phyloP scores from a whole-genome alignment of 2,888 invertebrate species.

The Aspidiotus rigidus region DNA sequence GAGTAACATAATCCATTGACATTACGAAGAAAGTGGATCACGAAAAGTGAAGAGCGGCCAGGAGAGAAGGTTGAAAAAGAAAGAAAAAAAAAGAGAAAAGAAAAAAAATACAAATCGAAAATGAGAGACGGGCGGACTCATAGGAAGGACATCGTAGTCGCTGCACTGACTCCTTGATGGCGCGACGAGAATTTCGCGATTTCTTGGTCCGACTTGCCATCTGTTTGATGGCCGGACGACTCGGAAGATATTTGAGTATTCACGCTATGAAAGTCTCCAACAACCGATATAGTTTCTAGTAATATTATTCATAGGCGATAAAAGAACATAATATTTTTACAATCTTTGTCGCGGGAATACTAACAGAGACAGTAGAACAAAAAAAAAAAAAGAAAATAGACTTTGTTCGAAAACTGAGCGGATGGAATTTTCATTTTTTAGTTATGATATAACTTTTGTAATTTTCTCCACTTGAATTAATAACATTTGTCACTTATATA shows the following conservation, averaged over 20 bases:
- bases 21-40: slow-evolving; percentile 27
- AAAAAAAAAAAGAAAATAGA: too few species aligned
- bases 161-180: slow-evolving; percentile 19
- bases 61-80: not conserved
- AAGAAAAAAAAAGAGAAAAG: too few species aligned
- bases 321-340: too few species aligned
- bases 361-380: too few species aligned
- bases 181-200: slow-evolving; percentile 28
- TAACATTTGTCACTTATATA: too few species aligned
- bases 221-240: not conserved
- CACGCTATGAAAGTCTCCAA: slow-evolving; percentile 22
- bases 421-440: too few species aligned
- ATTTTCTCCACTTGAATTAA: too few species aligned
- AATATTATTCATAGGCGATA: too few species aligned
- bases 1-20: slow-evolving; percentile 26
- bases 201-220: slow-evolving; percentile 28
- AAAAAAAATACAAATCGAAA: slow-evolving; percentile 5
- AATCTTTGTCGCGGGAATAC: too few species aligned
- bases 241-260: not conserved
- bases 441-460: too few species aligned
- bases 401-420: too few species aligned
- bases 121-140: slow-evolving; percentile 20
- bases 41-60: slow-evolving; percentile 3
- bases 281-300: slow-evolving; percentile 6
- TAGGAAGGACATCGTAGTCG: slow-evolving; percentile 29